These are phyloP conservation scores for Calidris pygmaea DNA, from an alignment of 2,113 vertebrate species.

Conservation along the genomic window DNA sequence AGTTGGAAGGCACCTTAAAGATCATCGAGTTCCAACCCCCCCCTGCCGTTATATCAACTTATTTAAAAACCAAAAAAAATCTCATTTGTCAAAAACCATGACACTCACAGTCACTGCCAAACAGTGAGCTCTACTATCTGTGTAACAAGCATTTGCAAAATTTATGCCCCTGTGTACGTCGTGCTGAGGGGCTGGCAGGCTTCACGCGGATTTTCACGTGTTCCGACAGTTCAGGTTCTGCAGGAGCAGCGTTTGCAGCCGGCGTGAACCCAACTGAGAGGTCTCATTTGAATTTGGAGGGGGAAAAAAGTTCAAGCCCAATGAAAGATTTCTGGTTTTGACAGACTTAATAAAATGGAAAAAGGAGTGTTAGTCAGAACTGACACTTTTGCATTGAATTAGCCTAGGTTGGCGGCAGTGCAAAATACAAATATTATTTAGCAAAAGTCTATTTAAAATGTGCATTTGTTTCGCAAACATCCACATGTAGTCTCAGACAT, in stretches of 20 bases:
- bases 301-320: background rate
- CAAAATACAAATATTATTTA: background rate
- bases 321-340: background rate
- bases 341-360: background rate
- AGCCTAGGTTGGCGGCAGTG: background rate
- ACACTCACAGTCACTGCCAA: background rate
- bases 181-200: background rate
- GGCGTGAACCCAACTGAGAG: background rate
- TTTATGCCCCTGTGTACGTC: background rate
- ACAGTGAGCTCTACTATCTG: background rate
- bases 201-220: background rate
- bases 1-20: no score
- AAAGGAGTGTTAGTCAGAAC: background rate
- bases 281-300: background rate
- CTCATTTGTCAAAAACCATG: background rate
- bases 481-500: background rate
- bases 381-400: background rate
- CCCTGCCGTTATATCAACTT: background rate
- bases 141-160: background rate
- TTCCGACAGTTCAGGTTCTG: background rate
- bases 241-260: background rate
- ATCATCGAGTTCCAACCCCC: no score
- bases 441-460: background rate
- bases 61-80: background rate
- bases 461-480: background rate